Percentiles rank a stretch among this genome's conserved stretches.
These are phyloP conservation scores for Drosophila prosaltans DNA, from an alignment of 1,140 invertebrate species.

Conservation along the genomic window DNA sequence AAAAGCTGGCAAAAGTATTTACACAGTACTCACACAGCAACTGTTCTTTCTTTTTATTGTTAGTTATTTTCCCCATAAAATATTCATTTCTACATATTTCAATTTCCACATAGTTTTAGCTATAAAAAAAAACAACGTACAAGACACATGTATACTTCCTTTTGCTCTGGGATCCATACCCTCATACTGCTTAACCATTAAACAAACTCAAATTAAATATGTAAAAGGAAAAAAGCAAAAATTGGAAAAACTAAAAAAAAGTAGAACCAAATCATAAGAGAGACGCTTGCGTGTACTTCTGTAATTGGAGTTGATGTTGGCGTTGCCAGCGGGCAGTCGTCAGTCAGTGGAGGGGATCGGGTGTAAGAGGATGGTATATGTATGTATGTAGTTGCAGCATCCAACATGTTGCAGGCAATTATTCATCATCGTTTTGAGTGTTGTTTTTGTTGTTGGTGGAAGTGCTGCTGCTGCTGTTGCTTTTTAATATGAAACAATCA, in stretches of 20 bases:
- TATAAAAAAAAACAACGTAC: slow-evolving; percentile 12
- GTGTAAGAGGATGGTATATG: slow-evolving; percentile 18
- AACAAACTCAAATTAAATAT: slow-evolving; percentile 56
- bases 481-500: slow-evolving; percentile 78
- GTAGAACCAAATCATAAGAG: slow-evolving; percentile 75
- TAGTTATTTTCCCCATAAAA: neutral
- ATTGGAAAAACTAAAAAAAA: slow-evolving; percentile 60
- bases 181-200: slow-evolving; percentile 40
- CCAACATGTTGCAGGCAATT: slow-evolving; percentile 80
- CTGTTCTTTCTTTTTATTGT: neutral
- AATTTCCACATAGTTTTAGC: slow-evolving; percentile 25
- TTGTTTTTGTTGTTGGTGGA: slow-evolving; percentile 53
- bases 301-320: slow-evolving; percentile 79
- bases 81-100: neutral
- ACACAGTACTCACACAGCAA: neutral
- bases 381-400: slow-evolving; percentile 57
- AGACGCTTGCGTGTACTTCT: slow-evolving; percentile 79
- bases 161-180: slow-evolving; percentile 16
- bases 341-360: slow-evolving; percentile 27
- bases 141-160: slow-evolving; percentile 14
- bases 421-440: slow-evolving; percentile 77
- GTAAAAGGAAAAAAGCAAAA: slow-evolving; percentile 41
- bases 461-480: slow-evolving; percentile 46
- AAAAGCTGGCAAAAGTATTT: no score
- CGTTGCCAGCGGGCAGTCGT: slow-evolving; percentile 71